Evolutionary conservation across 2,113 vertebrate species (phyloP).

Genomic region (Piliocolobus tephrosceles): DNA sequence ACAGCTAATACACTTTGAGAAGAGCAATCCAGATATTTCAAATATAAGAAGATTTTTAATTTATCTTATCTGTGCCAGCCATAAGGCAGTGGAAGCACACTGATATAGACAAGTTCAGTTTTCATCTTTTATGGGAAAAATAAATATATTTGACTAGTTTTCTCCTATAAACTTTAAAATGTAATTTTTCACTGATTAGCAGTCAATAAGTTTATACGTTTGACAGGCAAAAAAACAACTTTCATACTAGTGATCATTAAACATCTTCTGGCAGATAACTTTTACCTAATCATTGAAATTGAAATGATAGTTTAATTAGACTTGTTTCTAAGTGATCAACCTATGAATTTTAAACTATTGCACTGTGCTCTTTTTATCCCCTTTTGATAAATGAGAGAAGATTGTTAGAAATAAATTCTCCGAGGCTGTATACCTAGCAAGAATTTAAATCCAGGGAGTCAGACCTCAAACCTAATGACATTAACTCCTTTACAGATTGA

Average conservation of each 20-base stretch:
- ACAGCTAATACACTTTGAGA: background rate
- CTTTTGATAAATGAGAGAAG: background rate
- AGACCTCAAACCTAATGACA: background rate
- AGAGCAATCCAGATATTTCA: background rate
- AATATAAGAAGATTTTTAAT: background rate
- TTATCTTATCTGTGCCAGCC: background rate
- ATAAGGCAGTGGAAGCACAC: background rate
- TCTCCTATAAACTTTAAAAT: background rate
- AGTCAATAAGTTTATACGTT: background rate
- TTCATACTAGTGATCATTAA: background rate
- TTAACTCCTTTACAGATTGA: background rate
- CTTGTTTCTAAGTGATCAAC: background rate
- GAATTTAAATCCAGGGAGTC: background rate
- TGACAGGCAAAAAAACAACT: background rate
- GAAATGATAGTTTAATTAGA: background rate
- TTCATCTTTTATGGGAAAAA: background rate
- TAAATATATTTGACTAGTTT: background rate
- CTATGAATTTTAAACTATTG: background rate
- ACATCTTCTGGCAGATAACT: background rate
- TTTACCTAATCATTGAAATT: background rate
- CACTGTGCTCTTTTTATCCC: background rate
- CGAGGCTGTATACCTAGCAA: fast-evolving
- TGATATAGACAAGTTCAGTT: background rate
- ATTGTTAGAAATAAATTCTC: background rate
- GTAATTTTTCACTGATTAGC: background rate